Conservation (phyloP, 2,113 vertebrate species). For the Percina caprodes region DNA sequence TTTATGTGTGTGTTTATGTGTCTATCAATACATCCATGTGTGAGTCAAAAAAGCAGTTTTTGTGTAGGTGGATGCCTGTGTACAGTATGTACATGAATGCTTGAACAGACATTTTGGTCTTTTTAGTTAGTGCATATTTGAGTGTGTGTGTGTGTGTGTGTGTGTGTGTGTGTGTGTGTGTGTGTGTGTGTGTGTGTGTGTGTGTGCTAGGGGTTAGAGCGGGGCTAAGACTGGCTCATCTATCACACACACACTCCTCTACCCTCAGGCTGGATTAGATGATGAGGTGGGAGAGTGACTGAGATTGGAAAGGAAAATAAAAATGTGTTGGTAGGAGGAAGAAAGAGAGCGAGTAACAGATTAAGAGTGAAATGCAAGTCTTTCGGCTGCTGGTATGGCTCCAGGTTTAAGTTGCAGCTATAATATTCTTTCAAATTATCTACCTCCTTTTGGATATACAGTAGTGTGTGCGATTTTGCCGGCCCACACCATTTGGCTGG, state of each 20-base stretch:
- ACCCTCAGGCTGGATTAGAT: constrained; percentile 78
- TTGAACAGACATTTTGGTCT: constrained; percentile 1
- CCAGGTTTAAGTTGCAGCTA: constrained; percentile 62
- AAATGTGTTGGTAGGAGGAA: constrained; percentile 64
- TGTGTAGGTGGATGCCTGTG: constrained; percentile 49
- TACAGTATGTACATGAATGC: constrained; percentile 16
- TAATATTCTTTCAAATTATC: constrained; percentile 66
- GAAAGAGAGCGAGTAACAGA: constrained; percentile 64
- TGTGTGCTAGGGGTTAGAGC: constrained; percentile 69
- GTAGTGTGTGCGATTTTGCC: constrained; percentile 18
- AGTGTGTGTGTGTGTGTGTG: background rate
- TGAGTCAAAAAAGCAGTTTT: background rate
- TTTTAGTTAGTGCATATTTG: constrained; percentile 25
- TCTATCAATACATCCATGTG: background rate
- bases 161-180: constrained; percentile 6
- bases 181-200: constrained; percentile 15
- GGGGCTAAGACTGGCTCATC: constrained; percentile 75
- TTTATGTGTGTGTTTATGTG: constrained; percentile 14
- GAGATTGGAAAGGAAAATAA: constrained; percentile 66
- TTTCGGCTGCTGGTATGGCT: constrained; percentile 62
- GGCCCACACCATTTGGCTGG: constrained; percentile 45
- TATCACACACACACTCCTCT: constrained; percentile 50
- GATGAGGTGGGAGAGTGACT: constrained; percentile 76
- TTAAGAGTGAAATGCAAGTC: constrained; percentile 71
- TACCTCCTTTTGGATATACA: constrained; percentile 24